Evolutionary conservation across 2,797 vertebrate genomes (phyloP).

Genomic region (Labeo calbasu): DNA sequence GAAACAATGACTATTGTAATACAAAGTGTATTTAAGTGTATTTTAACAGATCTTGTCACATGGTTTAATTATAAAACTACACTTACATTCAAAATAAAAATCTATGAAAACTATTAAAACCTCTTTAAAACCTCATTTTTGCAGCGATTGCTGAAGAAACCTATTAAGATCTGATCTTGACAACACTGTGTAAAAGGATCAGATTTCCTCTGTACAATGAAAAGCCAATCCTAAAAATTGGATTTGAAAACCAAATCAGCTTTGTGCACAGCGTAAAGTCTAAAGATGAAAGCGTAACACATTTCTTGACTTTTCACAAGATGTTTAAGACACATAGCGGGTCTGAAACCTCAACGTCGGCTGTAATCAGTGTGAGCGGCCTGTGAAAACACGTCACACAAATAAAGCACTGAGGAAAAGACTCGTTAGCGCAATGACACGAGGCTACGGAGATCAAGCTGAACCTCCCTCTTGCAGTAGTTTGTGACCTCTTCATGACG

Average conservation of each 20-base stretch:
- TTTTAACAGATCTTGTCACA: too few species aligned
- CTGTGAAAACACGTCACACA: slow-evolving; percentile 53
- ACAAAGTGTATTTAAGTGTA: too few species aligned
- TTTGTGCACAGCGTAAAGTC: not conserved
- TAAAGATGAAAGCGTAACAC: not conserved
- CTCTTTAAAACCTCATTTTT: not conserved
- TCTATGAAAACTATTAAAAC: not conserved
- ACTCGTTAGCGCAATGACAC: slow-evolving; percentile 50
- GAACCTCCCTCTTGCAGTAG: slow-evolving; percentile 49
- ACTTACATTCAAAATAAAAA: not conserved
- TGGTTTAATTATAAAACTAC: not conserved
- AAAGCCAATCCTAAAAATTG: not conserved
- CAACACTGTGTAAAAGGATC: not conserved
- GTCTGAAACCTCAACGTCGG: slow-evolving; percentile 13
- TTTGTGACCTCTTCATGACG: slow-evolving; percentile 12
- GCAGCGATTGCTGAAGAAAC: not conserved
- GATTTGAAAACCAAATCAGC: not conserved
- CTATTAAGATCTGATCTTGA: not conserved
- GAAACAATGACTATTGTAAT: too few species aligned
- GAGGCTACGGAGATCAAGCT: slow-evolving; percentile 37
- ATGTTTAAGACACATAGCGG: not conserved
- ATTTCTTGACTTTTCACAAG: not conserved
- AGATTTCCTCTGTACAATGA: not conserved
- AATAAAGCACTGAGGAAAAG: slow-evolving; percentile 42
- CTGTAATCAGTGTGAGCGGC: slow-evolving; percentile 9